A percentile compares a stretch with the other conserved stretches of the same genome.
Evolutionary conservation across 2,797 vertebrate species (phyloP).

Genomic region (Sebastes matsubarae): DNA sequence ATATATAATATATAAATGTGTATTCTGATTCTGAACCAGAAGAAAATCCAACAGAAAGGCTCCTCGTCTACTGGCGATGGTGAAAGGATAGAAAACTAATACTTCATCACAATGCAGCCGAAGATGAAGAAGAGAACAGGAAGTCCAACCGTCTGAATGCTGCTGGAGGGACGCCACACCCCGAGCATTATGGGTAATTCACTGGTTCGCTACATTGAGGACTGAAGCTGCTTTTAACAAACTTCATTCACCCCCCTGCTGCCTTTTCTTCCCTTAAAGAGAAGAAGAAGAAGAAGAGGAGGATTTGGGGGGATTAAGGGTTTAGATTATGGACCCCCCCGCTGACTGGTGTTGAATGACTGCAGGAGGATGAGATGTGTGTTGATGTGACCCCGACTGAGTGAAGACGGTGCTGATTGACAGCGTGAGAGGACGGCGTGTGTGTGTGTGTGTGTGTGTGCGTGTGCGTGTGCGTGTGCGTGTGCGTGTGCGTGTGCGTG

Average conservation of each 20-base stretch:
- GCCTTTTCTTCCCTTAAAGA: neutral
- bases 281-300: conserved; percentile 25
- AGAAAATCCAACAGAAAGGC: no score
- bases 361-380: conserved; percentile 23
- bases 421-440: neutral
- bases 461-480: conserved; percentile 15
- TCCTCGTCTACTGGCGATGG: no score
- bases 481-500: conserved; percentile 38
- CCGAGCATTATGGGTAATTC: conserved; percentile 16
- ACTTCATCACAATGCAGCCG: no score
- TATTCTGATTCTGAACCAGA: no score
- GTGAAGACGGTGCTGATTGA: conserved; percentile 42
- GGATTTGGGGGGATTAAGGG: conserved; percentile 43
- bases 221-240: neutral
- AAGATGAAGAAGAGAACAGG: neutral
- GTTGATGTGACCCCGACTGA: conserved; percentile 44
- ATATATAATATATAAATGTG: no score
- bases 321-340: conserved; percentile 39
- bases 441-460: conserved; percentile 26
- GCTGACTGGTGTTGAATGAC: conserved; percentile 49
- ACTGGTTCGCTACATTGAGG: neutral
- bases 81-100: no score
- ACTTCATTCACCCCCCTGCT: neutral
- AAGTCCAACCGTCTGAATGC: neutral
- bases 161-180: neutral